Conservation (phyloP, 2,888 invertebrate species). For the Gandaritis pyraliata region DNA sequence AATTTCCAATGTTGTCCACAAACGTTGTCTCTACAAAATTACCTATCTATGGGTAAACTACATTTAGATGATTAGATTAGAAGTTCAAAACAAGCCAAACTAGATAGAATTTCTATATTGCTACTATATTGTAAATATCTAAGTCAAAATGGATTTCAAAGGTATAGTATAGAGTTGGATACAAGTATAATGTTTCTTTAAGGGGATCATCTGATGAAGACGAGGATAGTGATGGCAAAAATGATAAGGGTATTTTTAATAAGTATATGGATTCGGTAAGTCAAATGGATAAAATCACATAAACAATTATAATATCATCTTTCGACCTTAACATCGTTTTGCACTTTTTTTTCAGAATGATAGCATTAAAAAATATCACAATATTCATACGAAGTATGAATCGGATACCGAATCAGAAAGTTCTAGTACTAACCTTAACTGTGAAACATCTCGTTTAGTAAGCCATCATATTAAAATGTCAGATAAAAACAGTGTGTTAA, state of each 20-base stretch:
- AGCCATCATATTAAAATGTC: neutral
- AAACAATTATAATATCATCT: too few species aligned
- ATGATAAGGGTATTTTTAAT: slow-evolving; percentile 1
- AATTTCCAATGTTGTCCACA: too few species aligned
- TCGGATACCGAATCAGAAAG: slow-evolving; percentile 20
- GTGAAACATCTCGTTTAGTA: slow-evolving; percentile 17
- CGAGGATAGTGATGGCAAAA: slow-evolving; percentile 23
- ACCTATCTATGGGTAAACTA: too few species aligned
- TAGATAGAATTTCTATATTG: too few species aligned
- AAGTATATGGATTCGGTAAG: slow-evolving; percentile 16
- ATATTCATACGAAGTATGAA: slow-evolving; percentile 4
- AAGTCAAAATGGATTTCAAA: too few species aligned
- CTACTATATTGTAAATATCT: too few species aligned
- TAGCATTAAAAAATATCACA: neutral
- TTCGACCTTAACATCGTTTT: too few species aligned
- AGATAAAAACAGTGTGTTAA: neutral
- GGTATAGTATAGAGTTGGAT: neutral
- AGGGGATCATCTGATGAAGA: slow-evolving; percentile 40
- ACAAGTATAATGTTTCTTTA: slow-evolving; percentile 13
- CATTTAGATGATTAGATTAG: too few species aligned
- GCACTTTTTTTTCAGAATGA: slow-evolving; percentile 10
- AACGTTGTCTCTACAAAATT: too few species aligned
- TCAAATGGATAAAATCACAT: neutral
- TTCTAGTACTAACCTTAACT: slow-evolving; percentile 10
- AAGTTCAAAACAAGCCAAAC: too few species aligned